Base-by-base conservation (phyloP, 2,888 invertebrate species). In the Eupithecia inturbata region DNA sequence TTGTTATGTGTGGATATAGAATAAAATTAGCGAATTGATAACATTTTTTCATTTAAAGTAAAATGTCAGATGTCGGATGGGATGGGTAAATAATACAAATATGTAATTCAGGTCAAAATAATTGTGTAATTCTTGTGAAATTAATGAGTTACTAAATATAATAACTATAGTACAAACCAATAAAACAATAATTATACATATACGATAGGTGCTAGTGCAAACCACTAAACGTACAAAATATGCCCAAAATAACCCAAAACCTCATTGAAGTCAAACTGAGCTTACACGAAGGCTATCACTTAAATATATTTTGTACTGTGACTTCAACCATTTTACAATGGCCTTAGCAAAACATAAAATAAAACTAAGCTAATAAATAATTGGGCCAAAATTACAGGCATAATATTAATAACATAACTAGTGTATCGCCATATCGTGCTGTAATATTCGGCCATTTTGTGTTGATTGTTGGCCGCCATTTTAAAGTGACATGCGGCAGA, bases 401-500 rank as follows among this genome's bases (percentile, higher is more conserved):
- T 49, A 64, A 22, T 39, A n/a, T n/a, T n/a, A n/a, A n/a, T n/a
- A n/a, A n/a, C n/a, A n/a, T n/a, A 60, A 62, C 31, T 19, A 31
- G 62, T 62, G 9, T 14, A 22, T 70, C 71, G 73, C 67, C 28
- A 39, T 72, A 78, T 71, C 73, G 72, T 72, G 74, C 76, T 71
- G 70, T 76, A 71, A 77, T 77, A 75, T 76, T 79, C 77, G 82
- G 84, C 87, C 87, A 85, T 87, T 74, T 84, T 82, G 82, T 39
- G 66, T 22, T 22, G 14, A 16, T n/a, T n/a, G 14, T 41, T 66
- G 26, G 33, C 2, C 66, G 26, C 66, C 66, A 66, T 64, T 39
- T 72, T 79, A 94, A 88, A 97, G 96, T 78, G 97, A 96, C 92
- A 97, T 95, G 83, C 95, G 95, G 89, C 96, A 96, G 87, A 98